Percentiles rank a stretch among this genome's conserved stretches.
These are phyloP conservation scores for Camponotus pennsylvanicus DNA, from an alignment of 1,140 invertebrate genomes.

Conservation along the genomic window DNA sequence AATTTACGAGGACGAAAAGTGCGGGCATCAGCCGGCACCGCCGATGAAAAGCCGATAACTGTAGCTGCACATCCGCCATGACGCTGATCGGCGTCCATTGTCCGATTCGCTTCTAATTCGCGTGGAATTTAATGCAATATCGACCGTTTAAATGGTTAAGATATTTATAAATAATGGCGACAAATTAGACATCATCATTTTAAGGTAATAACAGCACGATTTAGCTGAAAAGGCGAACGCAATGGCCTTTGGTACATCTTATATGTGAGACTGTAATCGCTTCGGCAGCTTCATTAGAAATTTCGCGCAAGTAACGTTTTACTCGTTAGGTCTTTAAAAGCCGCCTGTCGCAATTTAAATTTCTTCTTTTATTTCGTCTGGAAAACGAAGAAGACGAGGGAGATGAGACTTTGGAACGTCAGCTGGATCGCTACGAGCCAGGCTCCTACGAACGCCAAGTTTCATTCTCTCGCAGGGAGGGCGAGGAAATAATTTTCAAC, in stretches of 20 bases:
- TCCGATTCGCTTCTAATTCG: not conserved
- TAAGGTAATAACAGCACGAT: not conserved
- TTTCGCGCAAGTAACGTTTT: constrained; percentile 36
- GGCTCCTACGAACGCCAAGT: constrained; percentile 22
- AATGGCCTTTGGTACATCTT: not conserved
- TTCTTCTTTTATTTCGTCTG: constrained; percentile 40
- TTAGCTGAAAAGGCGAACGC: not conserved
- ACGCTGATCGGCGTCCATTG: constrained; percentile 15
- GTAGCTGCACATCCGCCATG: constrained; percentile 47
- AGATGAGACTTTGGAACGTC: constrained; percentile 51
- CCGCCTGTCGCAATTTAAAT: constrained; percentile 54
- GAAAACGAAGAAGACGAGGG: constrained; percentile 53
- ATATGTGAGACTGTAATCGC: constrained; percentile 8
- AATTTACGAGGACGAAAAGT: constrained; percentile 75
- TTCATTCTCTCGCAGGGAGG: constrained; percentile 67
- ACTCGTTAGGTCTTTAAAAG: constrained; percentile 49
- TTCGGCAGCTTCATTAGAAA: constrained; percentile 27
- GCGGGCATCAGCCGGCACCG: constrained; percentile 77
- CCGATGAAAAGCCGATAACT: constrained; percentile 65
- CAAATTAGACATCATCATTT: not conserved
- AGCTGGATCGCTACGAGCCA: constrained; percentile 37
- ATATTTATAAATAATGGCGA: not conserved
- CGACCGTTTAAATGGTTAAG: not conserved
- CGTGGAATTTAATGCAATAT: not conserved
- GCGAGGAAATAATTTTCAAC: constrained; percentile 74